A percentile compares a stretch with the other conserved stretches of the same genome.
These are phyloP conservation scores for Oopsacas minuta DNA, from an alignment of 37 sponge, comb jelly and placozoan genomes.

Conservation along the genomic window DNA sequence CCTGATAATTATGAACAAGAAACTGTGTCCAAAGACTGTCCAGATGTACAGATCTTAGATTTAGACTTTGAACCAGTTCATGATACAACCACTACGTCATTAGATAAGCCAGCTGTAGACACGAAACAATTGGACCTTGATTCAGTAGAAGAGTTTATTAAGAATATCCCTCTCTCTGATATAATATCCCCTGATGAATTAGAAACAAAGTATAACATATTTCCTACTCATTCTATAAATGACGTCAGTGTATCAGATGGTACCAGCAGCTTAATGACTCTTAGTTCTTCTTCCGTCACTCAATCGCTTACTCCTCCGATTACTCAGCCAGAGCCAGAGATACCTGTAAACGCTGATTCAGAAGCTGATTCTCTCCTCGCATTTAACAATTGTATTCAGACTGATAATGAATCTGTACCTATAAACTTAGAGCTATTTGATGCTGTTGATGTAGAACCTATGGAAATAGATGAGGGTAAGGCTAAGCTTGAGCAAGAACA, in stretches of 20 bases:
- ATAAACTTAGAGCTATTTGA: not conserved
- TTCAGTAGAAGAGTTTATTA: not conserved
- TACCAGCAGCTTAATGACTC: not conserved
- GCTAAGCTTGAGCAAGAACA: not conserved
- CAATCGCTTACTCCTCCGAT: not conserved
- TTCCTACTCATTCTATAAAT: not conserved
- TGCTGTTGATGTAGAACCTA: not conserved
- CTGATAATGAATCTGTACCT: not conserved
- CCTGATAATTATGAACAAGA: not conserved
- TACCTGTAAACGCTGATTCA: not conserved
- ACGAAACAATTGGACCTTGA: not conserved
- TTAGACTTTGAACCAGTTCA: not conserved
- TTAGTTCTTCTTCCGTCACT: not conserved
- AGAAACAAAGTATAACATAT: not conserved
- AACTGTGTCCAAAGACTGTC: not conserved
- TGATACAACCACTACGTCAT: not conserved
- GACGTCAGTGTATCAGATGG: not conserved
- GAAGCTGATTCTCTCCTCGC: not conserved
- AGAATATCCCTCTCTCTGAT: not conserved
- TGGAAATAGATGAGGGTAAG: not conserved
- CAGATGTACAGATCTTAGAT: not conserved
- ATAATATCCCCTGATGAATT: not conserved
- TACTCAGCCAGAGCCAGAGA: not conserved
- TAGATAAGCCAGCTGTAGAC: not conserved
- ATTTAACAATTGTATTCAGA: not conserved